Evolutionary conservation across 2,888 invertebrate genomes (phyloP).

Genomic region (Dryadula phaetusa): DNA sequence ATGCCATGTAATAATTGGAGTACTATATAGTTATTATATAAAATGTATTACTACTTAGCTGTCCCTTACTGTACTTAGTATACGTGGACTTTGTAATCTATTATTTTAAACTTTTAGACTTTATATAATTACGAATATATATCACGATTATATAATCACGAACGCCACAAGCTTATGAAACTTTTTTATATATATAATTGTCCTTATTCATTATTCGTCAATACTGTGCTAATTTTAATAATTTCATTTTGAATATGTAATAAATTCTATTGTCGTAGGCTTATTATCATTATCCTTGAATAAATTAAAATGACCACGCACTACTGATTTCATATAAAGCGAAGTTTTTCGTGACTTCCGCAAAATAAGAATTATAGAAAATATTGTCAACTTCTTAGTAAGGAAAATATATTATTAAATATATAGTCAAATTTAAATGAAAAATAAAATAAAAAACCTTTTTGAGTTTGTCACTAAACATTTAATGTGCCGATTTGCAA

Average conservation of each 20-base stretch:
- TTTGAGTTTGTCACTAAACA: too few species aligned
- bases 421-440: not conserved
- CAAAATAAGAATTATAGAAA: not conserved
- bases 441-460: not conserved
- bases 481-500: too few species aligned
- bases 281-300: constrained; percentile 4
- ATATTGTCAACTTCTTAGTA: not conserved
- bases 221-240: not conserved
- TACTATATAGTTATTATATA: not conserved
- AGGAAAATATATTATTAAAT: too few species aligned
- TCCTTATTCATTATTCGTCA: not conserved
- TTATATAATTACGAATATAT: too few species aligned
- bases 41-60: not conserved
- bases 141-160: too few species aligned
- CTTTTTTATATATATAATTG: not conserved
- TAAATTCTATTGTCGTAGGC: constrained; percentile 12
- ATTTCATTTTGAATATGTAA: constrained; percentile 11
- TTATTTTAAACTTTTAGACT: too few species aligned
- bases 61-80: not conserved
- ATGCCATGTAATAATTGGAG: not conserved
- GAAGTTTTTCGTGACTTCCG: not conserved
- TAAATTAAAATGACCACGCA: not conserved
- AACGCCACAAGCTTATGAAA: too few species aligned
- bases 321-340: constrained; percentile 1
- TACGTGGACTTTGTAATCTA: not conserved